Evolutionary conservation across 2,113 vertebrate species (phyloP).

Genomic region (Setophaga kirtlandii): DNA sequence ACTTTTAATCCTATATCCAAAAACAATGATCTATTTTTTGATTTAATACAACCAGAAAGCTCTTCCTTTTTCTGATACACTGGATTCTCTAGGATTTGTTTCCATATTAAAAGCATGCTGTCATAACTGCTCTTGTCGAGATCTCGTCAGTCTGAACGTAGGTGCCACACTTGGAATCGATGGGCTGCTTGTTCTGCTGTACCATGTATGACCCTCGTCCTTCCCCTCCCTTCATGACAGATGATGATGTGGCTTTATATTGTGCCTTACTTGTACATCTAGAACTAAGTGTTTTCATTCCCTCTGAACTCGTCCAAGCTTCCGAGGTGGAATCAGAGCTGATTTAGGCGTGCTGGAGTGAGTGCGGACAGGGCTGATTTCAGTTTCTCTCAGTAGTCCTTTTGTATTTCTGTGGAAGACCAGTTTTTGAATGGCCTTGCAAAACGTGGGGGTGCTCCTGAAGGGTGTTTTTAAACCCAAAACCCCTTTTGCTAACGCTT

Average conservation of each 20-base stretch:
- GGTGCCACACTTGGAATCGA: slow-evolving; percentile 78
- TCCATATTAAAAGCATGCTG: slow-evolving; percentile 79
- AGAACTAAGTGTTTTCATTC: slow-evolving; percentile 70
- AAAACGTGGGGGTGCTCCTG: slow-evolving; percentile 57
- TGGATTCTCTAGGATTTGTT: slow-evolving; percentile 80
- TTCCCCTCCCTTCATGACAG: slow-evolving; percentile 75
- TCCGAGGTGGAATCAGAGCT: slow-evolving; percentile 71
- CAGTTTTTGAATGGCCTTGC: slow-evolving; percentile 78
- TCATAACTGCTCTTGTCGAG: slow-evolving; percentile 73
- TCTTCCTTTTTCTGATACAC: slow-evolving; percentile 81
- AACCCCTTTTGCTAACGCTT: slow-evolving; percentile 61
- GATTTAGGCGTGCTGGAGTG: slow-evolving; percentile 68
- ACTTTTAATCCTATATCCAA: slow-evolving; percentile 77
- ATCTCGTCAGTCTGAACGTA: slow-evolving; percentile 73
- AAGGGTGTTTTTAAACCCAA: slow-evolving; percentile 62
- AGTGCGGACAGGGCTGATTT: slow-evolving; percentile 66
- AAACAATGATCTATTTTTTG: slow-evolving; percentile 70
- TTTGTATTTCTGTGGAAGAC: slow-evolving; percentile 76
- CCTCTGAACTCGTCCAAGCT: slow-evolving; percentile 67
- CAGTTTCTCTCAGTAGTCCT: slow-evolving; percentile 62
- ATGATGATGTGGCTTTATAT: slow-evolving; percentile 86
- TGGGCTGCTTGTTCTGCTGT: slow-evolving; percentile 76
- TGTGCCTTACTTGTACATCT: slow-evolving; percentile 87
- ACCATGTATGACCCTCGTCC: slow-evolving; percentile 80
- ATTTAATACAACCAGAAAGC: slow-evolving; percentile 56